A percentile compares a stretch with the other conserved stretches of the same genome.
Evolutionary conservation across 1,140 invertebrate species (phyloP).

Genomic region (Sitodiplosis mosellana): DNA sequence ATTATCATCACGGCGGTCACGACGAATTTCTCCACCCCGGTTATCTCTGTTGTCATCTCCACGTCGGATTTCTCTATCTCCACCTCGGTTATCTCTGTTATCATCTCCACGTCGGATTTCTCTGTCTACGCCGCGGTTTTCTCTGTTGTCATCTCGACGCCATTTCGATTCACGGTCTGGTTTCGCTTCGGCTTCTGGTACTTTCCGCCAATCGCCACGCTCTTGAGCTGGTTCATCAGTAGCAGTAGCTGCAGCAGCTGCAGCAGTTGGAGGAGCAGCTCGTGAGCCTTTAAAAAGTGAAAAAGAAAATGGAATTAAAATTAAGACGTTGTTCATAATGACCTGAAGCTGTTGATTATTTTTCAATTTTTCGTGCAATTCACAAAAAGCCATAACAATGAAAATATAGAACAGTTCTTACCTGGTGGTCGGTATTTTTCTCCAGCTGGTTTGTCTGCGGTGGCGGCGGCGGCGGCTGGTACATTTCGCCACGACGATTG

Average conservation of each 20-base stretch:
- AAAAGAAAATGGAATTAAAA: neutral
- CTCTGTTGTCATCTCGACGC: slow-evolving; percentile 6
- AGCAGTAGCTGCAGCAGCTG: too few species aligned
- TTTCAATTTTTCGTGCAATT: slow-evolving; percentile 9
- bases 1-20: slow-evolving; percentile 7
- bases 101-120: slow-evolving; percentile 9
- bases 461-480: slow-evolving; percentile 9
- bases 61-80: slow-evolving; percentile 4
- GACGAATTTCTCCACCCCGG: slow-evolving; percentile 4
- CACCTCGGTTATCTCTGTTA: slow-evolving; percentile 4
- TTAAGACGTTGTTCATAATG: neutral
- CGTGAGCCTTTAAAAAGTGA: neutral
- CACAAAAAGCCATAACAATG: slow-evolving; percentile 8
- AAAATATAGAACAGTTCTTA: neutral
- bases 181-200: neutral
- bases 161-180: slow-evolving; percentile 6
- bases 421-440: slow-evolving; percentile 1
- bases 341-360: neutral
- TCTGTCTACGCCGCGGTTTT: slow-evolving; percentile 4
- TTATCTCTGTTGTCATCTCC: slow-evolving; percentile 1
- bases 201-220: too few species aligned
- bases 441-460: slow-evolving; percentile 5
- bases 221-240: neutral
- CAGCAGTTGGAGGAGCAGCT: too few species aligned
- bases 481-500: slow-evolving; percentile 7